These are phyloP conservation scores for Dolomedes plantarius DNA, from an alignment of 2,888 invertebrate species.

Conservation along the genomic window DNA sequence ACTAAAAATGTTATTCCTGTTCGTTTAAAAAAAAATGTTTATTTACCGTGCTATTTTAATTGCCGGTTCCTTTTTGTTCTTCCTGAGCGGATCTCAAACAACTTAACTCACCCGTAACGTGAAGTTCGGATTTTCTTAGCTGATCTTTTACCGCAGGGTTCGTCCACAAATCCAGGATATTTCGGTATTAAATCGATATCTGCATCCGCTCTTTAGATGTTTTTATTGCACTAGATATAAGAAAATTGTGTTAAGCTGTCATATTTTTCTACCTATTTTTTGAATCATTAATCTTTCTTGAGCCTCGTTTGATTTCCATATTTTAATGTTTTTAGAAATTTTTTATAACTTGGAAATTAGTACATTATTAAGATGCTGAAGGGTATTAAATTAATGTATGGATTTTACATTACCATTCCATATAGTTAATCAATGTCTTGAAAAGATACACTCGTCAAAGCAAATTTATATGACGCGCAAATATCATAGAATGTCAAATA, in stretches of 20 bases:
- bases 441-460: too few species aligned
- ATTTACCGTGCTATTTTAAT: neutral
- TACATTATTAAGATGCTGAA: too few species aligned
- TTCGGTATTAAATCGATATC: neutral
- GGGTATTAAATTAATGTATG: too few species aligned
- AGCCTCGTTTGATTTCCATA: too few species aligned
- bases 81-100: neutral
- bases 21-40: too few species aligned
- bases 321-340: too few species aligned
- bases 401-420: too few species aligned
- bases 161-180: neutral
- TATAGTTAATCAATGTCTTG: too few species aligned
- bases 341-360: too few species aligned
- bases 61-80: slow-evolving; percentile 2
- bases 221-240: neutral
- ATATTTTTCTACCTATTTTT: neutral
- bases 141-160: slow-evolving; percentile 5
- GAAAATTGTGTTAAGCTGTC: neutral
- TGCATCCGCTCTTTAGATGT: neutral
- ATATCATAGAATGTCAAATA: too few species aligned
- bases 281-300: neutral
- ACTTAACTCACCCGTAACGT: neutral
- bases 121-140: neutral
- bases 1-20: too few species aligned
- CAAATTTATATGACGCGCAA: too few species aligned